Base-by-base conservation (phyloP, 92 coral and sea anemone genomes). In the Porites cylindrica region DNA sequence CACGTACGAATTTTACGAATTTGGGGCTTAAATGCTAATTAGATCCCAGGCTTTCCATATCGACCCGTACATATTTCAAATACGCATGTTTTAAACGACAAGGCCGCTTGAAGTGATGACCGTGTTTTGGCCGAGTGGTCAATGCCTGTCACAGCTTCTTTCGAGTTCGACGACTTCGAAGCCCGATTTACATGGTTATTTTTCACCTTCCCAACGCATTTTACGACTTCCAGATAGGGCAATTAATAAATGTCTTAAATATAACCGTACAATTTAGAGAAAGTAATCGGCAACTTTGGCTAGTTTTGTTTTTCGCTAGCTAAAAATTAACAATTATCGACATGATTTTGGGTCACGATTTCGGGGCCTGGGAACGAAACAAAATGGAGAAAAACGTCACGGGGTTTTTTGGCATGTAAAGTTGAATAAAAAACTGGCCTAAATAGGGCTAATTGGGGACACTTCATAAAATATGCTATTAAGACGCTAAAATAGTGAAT, bases 81-180 rank as follows among this genome's bases (percentile, higher is more conserved):
- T 17, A 64, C 18, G 69, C 69, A 64, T 1, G 69, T 64, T 64
- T 64, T 64, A 14, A 64, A 64, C 18, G 69, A 64, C 18, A n/a
- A 64, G 69, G 69, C 69, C 69, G 18, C 69, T 64, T 9, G 13
- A 64, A 64, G 69, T 64, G 69, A 64, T 64, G 69, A 64, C 69
- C 18, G 69, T 20, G 19, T 64, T 53, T 53, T 53, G 10, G 59
- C 59, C 12, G 59, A 8, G 32, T 13, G 12, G 12, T 53, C 59
- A 53, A 53, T 53, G 59, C 10, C 69, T 9, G 20, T 64, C 69
- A 20, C 19, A 8, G 69, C 69, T 12, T 64, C 69, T 64, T 7
- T 64, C 13, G n/a, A 64, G 29, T 64, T 9, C 29, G 29, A 64
- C 69, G 1, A 64, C 69, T 64, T 64, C 69, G 69, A 64, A 64